These are phyloP conservation scores for Pristis pectinata DNA, from an alignment of 2,797 vertebrate genomes.

Conservation along the genomic window DNA sequence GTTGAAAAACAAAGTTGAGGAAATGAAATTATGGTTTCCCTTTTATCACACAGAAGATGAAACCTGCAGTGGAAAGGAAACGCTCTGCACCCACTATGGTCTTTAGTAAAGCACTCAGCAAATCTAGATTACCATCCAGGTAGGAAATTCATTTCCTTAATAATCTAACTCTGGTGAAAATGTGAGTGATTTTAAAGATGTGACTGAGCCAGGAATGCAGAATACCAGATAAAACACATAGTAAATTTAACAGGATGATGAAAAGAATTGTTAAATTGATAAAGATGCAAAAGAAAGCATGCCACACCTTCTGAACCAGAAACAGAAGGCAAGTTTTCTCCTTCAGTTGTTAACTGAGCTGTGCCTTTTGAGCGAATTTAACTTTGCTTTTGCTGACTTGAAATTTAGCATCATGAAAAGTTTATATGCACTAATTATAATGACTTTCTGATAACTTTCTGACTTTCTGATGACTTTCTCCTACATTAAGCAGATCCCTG, in stretches of 20 bases:
- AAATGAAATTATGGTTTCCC: neutral
- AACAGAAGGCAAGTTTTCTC: neutral
- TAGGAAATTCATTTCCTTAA: constrained; percentile 41
- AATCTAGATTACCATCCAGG: constrained; percentile 54
- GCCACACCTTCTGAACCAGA: neutral
- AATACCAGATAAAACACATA: neutral
- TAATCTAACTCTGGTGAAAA: neutral
- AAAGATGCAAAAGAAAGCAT: neutral
- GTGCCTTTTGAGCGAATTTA: neutral
- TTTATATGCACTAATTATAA: neutral
- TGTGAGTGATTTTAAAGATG: neutral
- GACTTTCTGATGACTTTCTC: neutral
- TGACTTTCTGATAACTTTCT: neutral
- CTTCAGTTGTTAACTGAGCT: neutral
- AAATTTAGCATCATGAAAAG: neutral
- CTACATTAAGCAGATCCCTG: neutral
- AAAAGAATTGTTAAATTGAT: neutral
- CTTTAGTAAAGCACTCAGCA: constrained; percentile 56
- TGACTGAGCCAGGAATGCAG: neutral
- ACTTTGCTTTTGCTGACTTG: neutral
- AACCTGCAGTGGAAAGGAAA: constrained; percentile 53
- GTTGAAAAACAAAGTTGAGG: neutral
- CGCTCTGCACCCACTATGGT: constrained; percentile 51
- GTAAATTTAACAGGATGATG: neutral
- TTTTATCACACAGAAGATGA: constrained; percentile 59